Conservation (phyloP, 2,113 vertebrate genomes). For the Toxotes chatareus region DNA sequence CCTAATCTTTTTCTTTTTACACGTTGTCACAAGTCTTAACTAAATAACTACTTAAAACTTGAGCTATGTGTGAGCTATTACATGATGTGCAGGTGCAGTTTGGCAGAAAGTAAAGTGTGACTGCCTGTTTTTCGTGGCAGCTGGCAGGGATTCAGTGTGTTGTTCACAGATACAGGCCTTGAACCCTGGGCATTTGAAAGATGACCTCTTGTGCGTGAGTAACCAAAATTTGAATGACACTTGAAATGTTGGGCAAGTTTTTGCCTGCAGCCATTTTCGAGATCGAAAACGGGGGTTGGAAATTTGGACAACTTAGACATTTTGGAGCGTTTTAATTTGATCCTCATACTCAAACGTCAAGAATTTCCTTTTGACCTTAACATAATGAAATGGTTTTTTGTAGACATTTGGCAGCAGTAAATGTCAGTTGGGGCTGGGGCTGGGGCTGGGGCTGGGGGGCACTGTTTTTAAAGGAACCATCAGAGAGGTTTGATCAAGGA, state of each 20-base stretch:
- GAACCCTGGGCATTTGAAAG: background rate
- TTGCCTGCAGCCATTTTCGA: background rate
- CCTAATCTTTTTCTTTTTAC: background rate
- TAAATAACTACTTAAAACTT: no score
- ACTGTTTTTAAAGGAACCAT: slow-evolving; percentile 19
- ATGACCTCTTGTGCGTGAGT: background rate
- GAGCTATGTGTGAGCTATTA: background rate
- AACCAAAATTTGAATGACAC: slow-evolving; percentile 11
- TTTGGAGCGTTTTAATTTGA: slow-evolving; percentile 21
- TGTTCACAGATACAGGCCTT: background rate
- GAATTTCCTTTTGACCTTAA: slow-evolving; percentile 44
- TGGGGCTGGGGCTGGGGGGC: no score
- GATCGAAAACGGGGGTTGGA: background rate
- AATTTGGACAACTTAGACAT: background rate
- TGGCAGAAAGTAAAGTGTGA: background rate
- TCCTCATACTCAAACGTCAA: slow-evolving; percentile 16
- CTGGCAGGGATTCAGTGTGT: background rate
- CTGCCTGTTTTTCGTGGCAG: background rate
- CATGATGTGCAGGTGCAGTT: background rate
- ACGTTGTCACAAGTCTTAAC: no score
- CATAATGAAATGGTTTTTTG: slow-evolving; percentile 18
- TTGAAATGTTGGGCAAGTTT: background rate
- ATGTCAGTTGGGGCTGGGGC: slow-evolving; percentile 32
- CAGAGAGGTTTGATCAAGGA: slow-evolving; percentile 27
- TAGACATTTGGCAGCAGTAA: slow-evolving; percentile 32